phyloP scores from a whole-genome alignment of 1,140 invertebrate genomes.

The Varroa destructor region DNA sequence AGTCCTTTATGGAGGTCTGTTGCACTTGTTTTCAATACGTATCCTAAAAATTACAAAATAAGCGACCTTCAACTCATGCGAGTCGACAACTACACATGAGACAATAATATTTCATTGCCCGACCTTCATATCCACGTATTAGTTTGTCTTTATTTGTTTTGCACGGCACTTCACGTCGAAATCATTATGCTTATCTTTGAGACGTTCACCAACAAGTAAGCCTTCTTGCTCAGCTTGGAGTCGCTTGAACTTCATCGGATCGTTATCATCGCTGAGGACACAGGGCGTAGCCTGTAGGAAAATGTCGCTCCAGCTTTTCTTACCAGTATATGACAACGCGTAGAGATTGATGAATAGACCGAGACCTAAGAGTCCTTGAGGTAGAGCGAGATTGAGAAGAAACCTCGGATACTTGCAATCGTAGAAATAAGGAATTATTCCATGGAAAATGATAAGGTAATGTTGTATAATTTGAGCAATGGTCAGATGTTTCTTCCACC shows the following conservation, averaged over 20 bases:
- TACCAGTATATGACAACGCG: conserved; percentile 56
- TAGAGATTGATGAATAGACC: conserved; percentile 84
- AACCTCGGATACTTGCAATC: conserved; percentile 81
- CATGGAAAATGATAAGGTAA: conserved; percentile 48
- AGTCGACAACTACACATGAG: no score
- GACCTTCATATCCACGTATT: no score
- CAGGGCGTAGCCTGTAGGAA: conserved; percentile 2
- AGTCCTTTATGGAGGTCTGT: no score
- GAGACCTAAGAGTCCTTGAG: conserved; percentile 80
- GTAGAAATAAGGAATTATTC: conserved; percentile 76
- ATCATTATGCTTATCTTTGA: no score
- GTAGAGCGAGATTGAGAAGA: conserved; percentile 78
- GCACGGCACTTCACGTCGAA: no score
- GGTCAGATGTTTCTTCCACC: conserved; percentile 45
- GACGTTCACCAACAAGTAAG: no score
- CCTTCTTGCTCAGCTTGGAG: neutral
- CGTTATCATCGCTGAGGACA: conserved; percentile 7
- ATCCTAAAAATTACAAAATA: no score
- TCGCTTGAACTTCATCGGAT: conserved; percentile 13
- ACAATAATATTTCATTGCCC: no score
- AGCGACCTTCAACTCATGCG: no score
- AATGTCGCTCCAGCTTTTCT: conserved; percentile 20
- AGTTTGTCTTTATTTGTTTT: no score
- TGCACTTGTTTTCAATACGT: no score
- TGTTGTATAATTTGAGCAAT: conserved; percentile 30